Percentiles rank a stretch among this genome's conserved stretches.
Evolutionary conservation across 2,888 invertebrate species (phyloP).

Genomic region (Xanthia togata): DNA sequence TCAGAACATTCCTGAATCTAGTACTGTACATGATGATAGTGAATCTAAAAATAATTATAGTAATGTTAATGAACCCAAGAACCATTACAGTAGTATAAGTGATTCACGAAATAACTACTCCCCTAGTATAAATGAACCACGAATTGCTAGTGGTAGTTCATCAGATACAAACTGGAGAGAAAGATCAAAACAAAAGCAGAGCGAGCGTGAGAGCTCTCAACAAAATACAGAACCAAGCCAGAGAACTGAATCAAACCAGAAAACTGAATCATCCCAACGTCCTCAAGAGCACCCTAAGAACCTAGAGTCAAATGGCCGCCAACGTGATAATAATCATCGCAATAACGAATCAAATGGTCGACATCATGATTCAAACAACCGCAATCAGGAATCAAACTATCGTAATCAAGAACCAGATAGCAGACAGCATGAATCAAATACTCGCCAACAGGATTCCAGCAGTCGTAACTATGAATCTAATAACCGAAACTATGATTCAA

Average conservation of each 20-base stretch:
- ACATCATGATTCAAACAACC: slow-evolving; percentile 63
- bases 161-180: slow-evolving; percentile 85
- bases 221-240: slow-evolving; percentile 65
- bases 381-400: slow-evolving; percentile 63
- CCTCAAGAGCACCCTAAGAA: slow-evolving; percentile 71
- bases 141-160: slow-evolving; percentile 72
- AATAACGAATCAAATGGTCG: slow-evolving; percentile 67
- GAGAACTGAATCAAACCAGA: slow-evolving; percentile 58
- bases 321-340: slow-evolving; percentile 49
- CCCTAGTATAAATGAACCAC: slow-evolving; percentile 58
- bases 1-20: slow-evolving; percentile 74
- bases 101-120: slow-evolving; percentile 64
- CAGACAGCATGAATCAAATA: slow-evolving; percentile 44
- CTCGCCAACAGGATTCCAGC: slow-evolving; percentile 43
- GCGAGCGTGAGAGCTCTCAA: slow-evolving; percentile 66
- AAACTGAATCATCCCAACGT: slow-evolving; percentile 63
- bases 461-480: slow-evolving; percentile 61
- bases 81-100: slow-evolving; percentile 55
- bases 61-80: slow-evolving; percentile 59
- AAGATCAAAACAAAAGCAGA: slow-evolving; percentile 66
- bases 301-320: slow-evolving; percentile 70
- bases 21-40: slow-evolving; percentile 64
- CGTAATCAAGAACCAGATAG: slow-evolving; percentile 61
- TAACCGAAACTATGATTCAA: slow-evolving; percentile 65
- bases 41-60: slow-evolving; percentile 61